A percentile compares a stretch with the other conserved stretches of the same genome.
Evolutionary conservation across 2,888 invertebrate species (phyloP).

Genomic region (Zhuqinia jingwanae): DNA sequence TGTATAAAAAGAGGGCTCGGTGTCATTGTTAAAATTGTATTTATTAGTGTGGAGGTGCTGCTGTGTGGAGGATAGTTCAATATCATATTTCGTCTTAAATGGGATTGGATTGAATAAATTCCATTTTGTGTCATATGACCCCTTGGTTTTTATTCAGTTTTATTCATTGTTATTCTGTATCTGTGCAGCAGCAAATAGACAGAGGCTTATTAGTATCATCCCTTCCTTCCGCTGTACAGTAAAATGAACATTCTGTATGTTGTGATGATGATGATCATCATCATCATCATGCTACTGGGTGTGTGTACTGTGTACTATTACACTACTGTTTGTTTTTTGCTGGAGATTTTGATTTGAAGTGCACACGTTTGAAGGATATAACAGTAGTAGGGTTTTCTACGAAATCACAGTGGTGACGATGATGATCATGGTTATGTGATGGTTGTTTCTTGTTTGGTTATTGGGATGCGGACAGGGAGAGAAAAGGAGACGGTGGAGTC

Average conservation of each 20-base stretch:
- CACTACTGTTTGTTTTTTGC: slow-evolving; percentile 30
- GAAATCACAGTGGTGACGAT: slow-evolving; percentile 7
- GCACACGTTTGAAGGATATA: not conserved
- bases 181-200: slow-evolving; percentile 31
- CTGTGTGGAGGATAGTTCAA: not conserved
- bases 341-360: slow-evolving; percentile 48
- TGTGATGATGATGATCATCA: too few relatives aligned
- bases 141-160: slow-evolving; percentile 56
- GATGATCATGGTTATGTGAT: slow-evolving; percentile 20
- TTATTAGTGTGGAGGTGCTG: not conserved
- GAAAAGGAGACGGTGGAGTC: not conserved
- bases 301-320: too few relatives aligned
- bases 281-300: too few relatives aligned
- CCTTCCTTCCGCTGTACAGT: slow-evolving; percentile 51
- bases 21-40: slow-evolving; percentile 42
- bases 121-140: slow-evolving; percentile 63
- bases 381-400: not conserved
- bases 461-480: slow-evolving; percentile 27
- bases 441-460: slow-evolving; percentile 25
- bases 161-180: slow-evolving; percentile 34
- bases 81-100: slow-evolving; percentile 69
- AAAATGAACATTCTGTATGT: slow-evolving; percentile 61
- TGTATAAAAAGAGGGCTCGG: not conserved
- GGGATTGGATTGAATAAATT: slow-evolving; percentile 59
- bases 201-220: slow-evolving; percentile 59